phyloP scores from a whole-genome alignment of 2,888 invertebrate genomes.

The Ophion ellenae region DNA sequence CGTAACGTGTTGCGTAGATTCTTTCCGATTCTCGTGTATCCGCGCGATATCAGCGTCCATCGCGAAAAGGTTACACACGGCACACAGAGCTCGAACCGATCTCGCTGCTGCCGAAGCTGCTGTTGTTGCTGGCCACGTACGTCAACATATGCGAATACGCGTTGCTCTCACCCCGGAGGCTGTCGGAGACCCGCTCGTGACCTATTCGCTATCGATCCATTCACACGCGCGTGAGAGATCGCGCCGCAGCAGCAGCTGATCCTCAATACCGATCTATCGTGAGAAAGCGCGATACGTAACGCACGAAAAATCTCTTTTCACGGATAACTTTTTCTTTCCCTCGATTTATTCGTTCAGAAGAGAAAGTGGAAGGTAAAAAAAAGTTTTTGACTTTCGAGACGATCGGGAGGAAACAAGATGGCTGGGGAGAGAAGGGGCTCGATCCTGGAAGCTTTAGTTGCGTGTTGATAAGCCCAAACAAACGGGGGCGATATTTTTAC shows the following conservation, averaged over 20 bases:
- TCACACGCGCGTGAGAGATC: constrained; percentile 39
- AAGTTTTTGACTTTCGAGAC: background rate
- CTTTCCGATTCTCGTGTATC: constrained; percentile 11
- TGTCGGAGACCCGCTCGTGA: constrained; percentile 30
- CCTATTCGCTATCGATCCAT: constrained; percentile 56
- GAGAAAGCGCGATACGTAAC: constrained; percentile 41
- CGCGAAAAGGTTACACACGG: constrained; percentile 67
- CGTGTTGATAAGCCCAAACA: too few relatives aligned
- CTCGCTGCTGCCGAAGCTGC: constrained; percentile 12
- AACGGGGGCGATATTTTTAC: too few relatives aligned
- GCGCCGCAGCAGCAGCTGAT: background rate
- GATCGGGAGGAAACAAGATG: background rate
- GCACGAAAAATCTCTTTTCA: background rate
- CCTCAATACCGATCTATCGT: constrained; percentile 25
- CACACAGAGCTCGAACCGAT: constrained; percentile 57
- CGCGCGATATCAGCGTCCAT: constrained; percentile 6
- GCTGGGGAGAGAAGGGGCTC: background rate
- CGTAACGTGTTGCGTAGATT: background rate
- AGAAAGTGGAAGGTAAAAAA: background rate
- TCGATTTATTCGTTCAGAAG: background rate
- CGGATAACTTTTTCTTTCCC: background rate
- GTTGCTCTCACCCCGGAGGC: constrained; percentile 11
- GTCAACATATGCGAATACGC: constrained; percentile 39
- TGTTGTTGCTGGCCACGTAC: constrained; percentile 21
- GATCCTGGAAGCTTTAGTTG: too few relatives aligned